Percentiles rank a stretch among this genome's conserved stretches.
Evolutionary conservation across 1,140 invertebrate genomes (phyloP).

Genomic region (Trachymyrmex septentrionalis): DNA sequence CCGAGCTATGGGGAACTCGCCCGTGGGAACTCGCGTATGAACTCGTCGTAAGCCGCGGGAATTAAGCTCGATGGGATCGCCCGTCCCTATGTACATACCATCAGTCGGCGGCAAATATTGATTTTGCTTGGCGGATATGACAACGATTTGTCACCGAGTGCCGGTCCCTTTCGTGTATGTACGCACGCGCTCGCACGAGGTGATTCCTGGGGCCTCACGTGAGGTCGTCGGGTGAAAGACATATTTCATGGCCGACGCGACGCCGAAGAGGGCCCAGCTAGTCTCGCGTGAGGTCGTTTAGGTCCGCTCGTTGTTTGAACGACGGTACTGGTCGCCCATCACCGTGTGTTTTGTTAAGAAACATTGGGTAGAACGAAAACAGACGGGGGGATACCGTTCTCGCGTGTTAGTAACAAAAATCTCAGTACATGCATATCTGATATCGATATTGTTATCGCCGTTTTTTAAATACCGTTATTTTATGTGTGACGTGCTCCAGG

Average conservation of each 20-base stretch:
- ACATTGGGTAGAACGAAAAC: constrained; percentile 53
- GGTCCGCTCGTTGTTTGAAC: constrained; percentile 59
- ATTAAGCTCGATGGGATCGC: constrained; percentile 75
- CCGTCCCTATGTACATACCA: constrained; percentile 70
- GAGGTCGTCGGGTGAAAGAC: constrained; percentile 62
- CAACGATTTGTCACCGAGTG: constrained; percentile 80
- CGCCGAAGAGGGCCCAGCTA: background rate
- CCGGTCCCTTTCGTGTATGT: constrained; percentile 20
- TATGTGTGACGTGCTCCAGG: background rate
- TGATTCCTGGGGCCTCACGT: constrained; percentile 51
- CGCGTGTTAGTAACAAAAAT: constrained; percentile 34
- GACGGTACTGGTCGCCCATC: background rate
- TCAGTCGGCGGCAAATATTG: constrained; percentile 79
- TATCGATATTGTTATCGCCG: constrained; percentile 13
- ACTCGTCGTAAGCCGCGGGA: constrained; percentile 67
- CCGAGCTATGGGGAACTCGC: constrained; percentile 21
- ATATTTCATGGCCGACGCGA: constrained; percentile 42
- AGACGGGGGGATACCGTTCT: constrained; percentile 36
- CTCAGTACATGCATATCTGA: background rate
- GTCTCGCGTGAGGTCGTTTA: constrained; percentile 36
- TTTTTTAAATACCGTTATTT: constrained; percentile 18
- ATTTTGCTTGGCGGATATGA: constrained; percentile 79
- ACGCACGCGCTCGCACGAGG: constrained; percentile 8
- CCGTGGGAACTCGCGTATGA: constrained; percentile 57
- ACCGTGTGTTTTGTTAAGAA: constrained; percentile 71